phyloP scores from a whole-genome alignment of 30 jellyfish, hydroid and myxozoan species.

The Sanderia malayensis region DNA sequence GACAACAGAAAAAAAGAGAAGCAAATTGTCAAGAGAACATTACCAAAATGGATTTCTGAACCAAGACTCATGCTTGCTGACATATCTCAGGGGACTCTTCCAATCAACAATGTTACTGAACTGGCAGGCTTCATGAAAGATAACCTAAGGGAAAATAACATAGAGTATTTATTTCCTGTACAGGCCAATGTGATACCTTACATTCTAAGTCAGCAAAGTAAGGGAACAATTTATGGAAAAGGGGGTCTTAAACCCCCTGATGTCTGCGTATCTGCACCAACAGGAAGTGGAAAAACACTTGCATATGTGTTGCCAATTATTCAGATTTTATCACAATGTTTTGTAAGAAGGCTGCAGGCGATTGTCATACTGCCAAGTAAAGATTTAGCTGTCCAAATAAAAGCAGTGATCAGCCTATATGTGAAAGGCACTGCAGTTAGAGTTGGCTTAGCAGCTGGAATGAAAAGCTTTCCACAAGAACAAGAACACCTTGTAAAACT shows the following conservation, averaged over 20 bases:
- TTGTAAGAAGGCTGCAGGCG: conserved; percentile 57
- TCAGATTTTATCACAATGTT: conserved; percentile 47
- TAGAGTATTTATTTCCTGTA: conserved; percentile 72
- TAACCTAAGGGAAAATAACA: conserved; percentile 30
- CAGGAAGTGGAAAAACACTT: conserved; percentile 97
- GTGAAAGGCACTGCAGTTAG: conserved; percentile 58
- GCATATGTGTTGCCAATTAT: conserved; percentile 74
- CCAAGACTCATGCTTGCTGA: conserved; percentile 53
- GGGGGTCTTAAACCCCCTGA: conserved; percentile 72
- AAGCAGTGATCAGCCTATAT: conserved; percentile 33
- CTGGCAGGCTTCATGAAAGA: conserved; percentile 25
- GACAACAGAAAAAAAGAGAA: conserved; percentile 23
- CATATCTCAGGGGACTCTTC: conserved; percentile 4
- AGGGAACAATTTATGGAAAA: conserved; percentile 17
- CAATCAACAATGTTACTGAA: conserved; percentile 19
- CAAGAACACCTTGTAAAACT: conserved; percentile 34
- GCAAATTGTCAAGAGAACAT: conserved; percentile 36
- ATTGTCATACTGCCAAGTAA: conserved; percentile 76
- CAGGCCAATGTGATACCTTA: conserved; percentile 72
- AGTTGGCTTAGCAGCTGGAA: conserved; percentile 78
- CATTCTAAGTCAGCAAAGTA: conserved; percentile 39
- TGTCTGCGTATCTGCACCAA: conserved; percentile 91
- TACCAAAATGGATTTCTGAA: conserved; percentile 90
- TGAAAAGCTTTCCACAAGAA: conserved; percentile 68
- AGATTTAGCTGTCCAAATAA: conserved; percentile 88